Conservation (phyloP, 2,113 vertebrate genomes). For the Morphnarchus princeps region DNA sequence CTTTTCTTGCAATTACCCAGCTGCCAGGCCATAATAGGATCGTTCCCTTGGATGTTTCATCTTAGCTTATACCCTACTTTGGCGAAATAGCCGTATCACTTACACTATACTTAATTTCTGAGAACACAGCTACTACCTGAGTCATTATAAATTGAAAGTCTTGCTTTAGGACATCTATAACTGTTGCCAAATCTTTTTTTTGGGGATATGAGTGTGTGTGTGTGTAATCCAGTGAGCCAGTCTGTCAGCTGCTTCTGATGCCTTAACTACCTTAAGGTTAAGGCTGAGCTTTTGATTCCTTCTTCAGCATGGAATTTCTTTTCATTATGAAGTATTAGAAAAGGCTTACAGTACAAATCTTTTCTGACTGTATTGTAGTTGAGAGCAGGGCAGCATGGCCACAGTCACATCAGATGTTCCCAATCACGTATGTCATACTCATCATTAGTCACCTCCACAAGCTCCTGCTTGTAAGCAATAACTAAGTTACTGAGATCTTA, state of each 20-base stretch:
- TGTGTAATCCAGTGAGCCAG: not conserved
- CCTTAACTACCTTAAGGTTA: not conserved
- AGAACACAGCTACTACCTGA: not conserved
- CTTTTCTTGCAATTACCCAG: not conserved
- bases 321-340: not conserved
- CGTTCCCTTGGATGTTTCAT: conserved; percentile 33
- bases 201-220: not conserved
- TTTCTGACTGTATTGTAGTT: not conserved
- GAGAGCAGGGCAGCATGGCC: not conserved
- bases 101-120: conserved; percentile 22
- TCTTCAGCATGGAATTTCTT: not conserved
- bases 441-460: not conserved
- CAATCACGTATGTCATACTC: not conserved
- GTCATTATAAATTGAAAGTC: conserved; percentile 24
- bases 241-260: conserved; percentile 17
- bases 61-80: not conserved
- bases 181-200: not conserved
- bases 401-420: not conserved
- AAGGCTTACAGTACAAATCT: not conserved
- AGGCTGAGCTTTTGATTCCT: not conserved
- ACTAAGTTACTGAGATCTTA: not conserved
- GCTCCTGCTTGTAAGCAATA: not conserved
- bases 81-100: conserved; percentile 5
- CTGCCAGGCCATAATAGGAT: conserved; percentile 17
- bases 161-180: conserved; percentile 1